Evolutionary conservation across 2,888 invertebrate species (phyloP).

Genomic region (Lordiphosa fenestrarum): DNA sequence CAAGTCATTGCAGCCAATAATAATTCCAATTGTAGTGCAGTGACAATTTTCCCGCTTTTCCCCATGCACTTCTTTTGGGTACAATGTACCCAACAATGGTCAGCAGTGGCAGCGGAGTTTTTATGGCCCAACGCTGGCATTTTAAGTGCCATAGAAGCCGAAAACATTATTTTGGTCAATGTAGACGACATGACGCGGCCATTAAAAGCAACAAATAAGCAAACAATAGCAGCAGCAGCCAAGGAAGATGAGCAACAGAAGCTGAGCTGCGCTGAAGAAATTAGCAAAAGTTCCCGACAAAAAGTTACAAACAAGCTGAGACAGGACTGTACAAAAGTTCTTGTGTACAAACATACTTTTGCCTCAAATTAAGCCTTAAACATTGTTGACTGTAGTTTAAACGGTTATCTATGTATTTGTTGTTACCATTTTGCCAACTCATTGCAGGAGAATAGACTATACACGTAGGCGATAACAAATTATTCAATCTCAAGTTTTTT

Average conservation of each 20-base stretch:
- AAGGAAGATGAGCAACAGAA: conserved; percentile 2
- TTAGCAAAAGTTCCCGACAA: background rate
- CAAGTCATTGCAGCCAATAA: conserved; percentile 76
- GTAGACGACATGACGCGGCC: conserved; percentile 73
- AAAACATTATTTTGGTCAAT: conserved; percentile 72
- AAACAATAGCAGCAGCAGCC: conserved; percentile 53
- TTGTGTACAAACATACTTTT: background rate
- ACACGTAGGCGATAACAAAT: conserved; percentile 12
- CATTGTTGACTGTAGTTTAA: too few relatives aligned
- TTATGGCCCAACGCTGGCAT: conserved; percentile 77
- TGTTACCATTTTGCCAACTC: too few relatives aligned
- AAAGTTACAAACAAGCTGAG: background rate
- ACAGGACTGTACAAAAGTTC: background rate
- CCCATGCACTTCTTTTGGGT: conserved; percentile 40
- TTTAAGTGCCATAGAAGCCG: conserved; percentile 64
- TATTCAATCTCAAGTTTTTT: conserved; percentile 9
- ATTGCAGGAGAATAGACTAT: background rate
- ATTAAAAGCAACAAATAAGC: conserved; percentile 74
- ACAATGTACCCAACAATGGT: conserved; percentile 75
- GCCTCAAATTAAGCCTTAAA: background rate
- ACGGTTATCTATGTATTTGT: too few relatives aligned
- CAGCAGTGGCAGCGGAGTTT: conserved; percentile 50
- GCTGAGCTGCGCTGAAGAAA: background rate
- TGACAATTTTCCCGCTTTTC: conserved; percentile 58
- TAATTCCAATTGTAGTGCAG: conserved; percentile 76